Evolutionary conservation across 2,888 invertebrate species (phyloP).

Genomic region (Pediacus dermestoides): DNA sequence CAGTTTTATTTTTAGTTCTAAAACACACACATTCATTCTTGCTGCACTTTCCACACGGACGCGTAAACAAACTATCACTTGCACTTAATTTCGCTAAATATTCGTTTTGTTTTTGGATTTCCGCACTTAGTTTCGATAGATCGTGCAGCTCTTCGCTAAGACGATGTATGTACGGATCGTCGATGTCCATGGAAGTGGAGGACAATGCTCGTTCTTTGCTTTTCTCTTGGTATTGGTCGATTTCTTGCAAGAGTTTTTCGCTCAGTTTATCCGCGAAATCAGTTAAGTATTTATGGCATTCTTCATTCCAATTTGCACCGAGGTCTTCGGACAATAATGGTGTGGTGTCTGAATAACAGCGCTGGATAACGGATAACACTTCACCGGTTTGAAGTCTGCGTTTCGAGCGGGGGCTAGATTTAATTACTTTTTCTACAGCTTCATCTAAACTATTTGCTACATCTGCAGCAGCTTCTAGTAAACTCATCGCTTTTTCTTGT

Average conservation of each 20-base stretch:
- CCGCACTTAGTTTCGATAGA: conserved; percentile 56
- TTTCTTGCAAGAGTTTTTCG: conserved; percentile 74
- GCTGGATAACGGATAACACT: conserved; percentile 34
- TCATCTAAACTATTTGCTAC: conserved; percentile 65
- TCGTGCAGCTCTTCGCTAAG: conserved; percentile 58
- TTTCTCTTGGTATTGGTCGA: conserved; percentile 60
- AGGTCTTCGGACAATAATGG: conserved; percentile 34
- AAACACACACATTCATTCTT: conserved; percentile 45
- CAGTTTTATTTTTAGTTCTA: conserved; percentile 25
- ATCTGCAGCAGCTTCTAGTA: conserved; percentile 65
- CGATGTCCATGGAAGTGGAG: conserved; percentile 53
- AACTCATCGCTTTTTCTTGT: conserved; percentile 47
- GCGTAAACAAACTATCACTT: conserved; percentile 42
- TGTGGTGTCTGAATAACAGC: conserved; percentile 35
- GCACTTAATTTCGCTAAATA: conserved; percentile 57
- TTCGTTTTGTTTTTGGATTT: conserved; percentile 58
- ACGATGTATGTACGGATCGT: conserved; percentile 61
- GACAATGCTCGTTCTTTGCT: conserved; percentile 38
- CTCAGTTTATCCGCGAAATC: conserved; percentile 81
- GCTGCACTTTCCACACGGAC: conserved; percentile 51
- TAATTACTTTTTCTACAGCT: conserved; percentile 65
- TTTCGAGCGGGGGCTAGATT: conserved; percentile 53
- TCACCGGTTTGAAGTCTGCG: conserved; percentile 32
- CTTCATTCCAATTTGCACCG: conserved; percentile 56
- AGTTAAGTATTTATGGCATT: conserved; percentile 66